Evolutionary conservation across 2,797 vertebrate genomes (phyloP).

Genomic region (Nannoperca australis): DNA sequence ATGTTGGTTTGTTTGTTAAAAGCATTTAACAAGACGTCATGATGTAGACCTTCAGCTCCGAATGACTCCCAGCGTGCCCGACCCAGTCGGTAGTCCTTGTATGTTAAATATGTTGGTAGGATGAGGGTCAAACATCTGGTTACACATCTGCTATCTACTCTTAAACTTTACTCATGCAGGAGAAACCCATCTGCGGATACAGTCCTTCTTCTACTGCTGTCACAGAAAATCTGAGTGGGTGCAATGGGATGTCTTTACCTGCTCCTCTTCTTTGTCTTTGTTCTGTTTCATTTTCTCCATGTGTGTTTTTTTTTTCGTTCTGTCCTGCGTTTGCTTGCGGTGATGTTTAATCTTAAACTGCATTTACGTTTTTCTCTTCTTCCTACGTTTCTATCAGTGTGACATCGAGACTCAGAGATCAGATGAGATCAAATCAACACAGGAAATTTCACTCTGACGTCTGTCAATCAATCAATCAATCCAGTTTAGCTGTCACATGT

Average conservation of each 20-base stretch:
- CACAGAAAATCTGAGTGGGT: neutral
- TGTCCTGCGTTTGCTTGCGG: neutral
- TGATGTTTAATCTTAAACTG: neutral
- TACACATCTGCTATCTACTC: constrained; percentile 4
- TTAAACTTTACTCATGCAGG: neutral
- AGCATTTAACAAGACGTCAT: no score
- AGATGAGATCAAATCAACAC: constrained; percentile 15
- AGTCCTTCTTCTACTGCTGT: neutral
- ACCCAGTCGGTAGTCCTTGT: no score
- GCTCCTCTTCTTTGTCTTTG: neutral
- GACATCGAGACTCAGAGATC: neutral
- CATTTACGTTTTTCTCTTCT: neutral
- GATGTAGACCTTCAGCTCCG: no score
- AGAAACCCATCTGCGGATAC: constrained; percentile 2
- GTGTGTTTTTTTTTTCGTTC: neutral
- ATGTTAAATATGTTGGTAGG: no score
- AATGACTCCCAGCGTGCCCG: no score
- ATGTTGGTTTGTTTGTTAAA: no score
- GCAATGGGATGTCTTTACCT: neutral
- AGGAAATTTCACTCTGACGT: neutral
- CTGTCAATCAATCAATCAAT: no score
- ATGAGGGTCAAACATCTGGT: constrained; percentile 1
- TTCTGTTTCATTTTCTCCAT: neutral
- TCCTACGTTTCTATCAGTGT: neutral
- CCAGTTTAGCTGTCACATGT: no score